Evolutionary conservation across 1,140 invertebrate genomes (phyloP), one percentile per base, ranked within the genome.

Genomic region (Trichonephila clavipes): DNA sequence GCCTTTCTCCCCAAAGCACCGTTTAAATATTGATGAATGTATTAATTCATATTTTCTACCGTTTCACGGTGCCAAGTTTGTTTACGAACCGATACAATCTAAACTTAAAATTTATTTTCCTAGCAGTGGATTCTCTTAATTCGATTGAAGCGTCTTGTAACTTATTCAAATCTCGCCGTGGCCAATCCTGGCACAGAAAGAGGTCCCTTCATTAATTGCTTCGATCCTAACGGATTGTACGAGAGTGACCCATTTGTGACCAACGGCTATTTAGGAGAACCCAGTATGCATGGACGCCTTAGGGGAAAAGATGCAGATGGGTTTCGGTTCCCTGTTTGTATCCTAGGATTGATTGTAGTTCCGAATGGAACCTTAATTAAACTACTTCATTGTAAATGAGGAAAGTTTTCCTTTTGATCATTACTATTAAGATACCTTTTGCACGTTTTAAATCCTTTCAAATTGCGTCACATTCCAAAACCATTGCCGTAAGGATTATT

Each of bases 21-120:
- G 34, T 77, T 77, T 34, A 77, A 77, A 77, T 28, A 77, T 77
- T 77, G 28, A 77, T 34, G 24, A 40, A 77, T 77, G 34, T 19
- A 77, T 77, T 77, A 77, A 34, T 77, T 77, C 72, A 77, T 77
- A 77, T 77, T 77, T 77, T 34, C 72, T 28, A 77, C 28, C 51
- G 0, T 12, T 51, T 77, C 72, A 40, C 3, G 6, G 28, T 28
- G 2, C 4, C 14, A 21, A 69, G 24, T 28, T 40, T 69, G 66
- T 28, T 28, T 7, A 18, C 34, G 24, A 18, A 16, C 72, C 18
- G 28, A 77, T 40, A 51, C 72, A 72, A 2, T 77, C 14, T 18
- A 16, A 28, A 16, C 16, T 77, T 18, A 77, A 77, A 77, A 77
- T 77, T 77, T 40, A 77, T 77, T 77, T 51, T 16, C 72, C 24